These are phyloP conservation scores for Aleadryas rufinucha DNA, from an alignment of 2,113 vertebrate species.

Conservation along the genomic window DNA sequence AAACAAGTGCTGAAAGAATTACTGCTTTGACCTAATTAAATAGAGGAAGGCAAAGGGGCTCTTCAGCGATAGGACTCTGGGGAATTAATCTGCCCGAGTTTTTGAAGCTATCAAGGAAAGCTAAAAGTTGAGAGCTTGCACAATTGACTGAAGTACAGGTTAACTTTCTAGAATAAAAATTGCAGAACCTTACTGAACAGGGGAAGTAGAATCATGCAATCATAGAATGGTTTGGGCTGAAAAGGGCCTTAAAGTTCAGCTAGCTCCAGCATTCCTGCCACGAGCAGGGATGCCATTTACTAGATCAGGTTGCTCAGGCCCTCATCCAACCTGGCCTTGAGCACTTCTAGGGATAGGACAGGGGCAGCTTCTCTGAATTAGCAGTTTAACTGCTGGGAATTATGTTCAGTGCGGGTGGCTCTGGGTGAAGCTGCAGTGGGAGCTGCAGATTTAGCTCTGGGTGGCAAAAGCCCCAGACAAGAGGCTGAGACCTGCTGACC, in stretches of 20 bases:
- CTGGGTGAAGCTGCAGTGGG: background rate
- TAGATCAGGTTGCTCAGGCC: background rate
- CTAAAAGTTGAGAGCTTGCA: background rate
- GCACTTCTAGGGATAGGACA: background rate
- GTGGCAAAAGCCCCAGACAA: no score
- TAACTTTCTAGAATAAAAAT: background rate
- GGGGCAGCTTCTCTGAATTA: background rate
- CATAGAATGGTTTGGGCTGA: background rate
- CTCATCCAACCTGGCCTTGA: background rate
- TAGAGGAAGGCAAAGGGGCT: background rate
- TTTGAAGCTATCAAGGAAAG: background rate
- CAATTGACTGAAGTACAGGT: background rate
- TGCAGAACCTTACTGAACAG: background rate
- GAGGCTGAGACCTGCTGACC: background rate
- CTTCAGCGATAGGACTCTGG: background rate
- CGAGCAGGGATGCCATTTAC: accelerated
- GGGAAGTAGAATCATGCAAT: background rate
- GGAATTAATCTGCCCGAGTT: background rate
- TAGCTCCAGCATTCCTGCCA: background rate
- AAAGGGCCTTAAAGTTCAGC: background rate
- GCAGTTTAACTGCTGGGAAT: background rate
- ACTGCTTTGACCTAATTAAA: background rate
- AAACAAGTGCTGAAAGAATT: background rate
- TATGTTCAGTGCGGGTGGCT: background rate
- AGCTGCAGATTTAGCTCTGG: background rate